Evolutionary conservation across 2,888 invertebrate species (phyloP).

Genomic region (Lasioglossum figueresi): DNA sequence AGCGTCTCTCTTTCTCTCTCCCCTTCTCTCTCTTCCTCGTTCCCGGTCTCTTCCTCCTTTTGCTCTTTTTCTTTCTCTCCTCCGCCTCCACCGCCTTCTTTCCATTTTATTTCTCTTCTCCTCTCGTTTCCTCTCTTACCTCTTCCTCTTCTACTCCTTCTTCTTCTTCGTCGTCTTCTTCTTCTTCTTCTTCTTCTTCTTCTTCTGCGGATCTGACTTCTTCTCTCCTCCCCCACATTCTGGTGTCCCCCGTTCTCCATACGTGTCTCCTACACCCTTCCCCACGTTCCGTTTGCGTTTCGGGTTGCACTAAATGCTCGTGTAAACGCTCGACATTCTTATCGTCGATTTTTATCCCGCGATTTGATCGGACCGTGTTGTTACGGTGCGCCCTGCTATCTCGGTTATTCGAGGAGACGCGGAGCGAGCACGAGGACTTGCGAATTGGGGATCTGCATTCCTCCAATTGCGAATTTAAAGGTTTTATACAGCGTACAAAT

Average conservation of each 20-base stretch:
- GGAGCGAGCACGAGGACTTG: not conserved
- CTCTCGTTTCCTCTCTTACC: not conserved
- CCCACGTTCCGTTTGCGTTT: conserved; percentile 34
- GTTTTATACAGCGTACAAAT: not conserved
- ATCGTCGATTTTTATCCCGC: conserved; percentile 25
- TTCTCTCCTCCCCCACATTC: conserved; percentile 62
- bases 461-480: not conserved
- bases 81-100: conserved; percentile 48
- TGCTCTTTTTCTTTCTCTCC: conserved; percentile 27
- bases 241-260: conserved; percentile 33
- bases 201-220: conserved; percentile 51
- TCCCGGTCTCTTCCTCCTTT: conserved; percentile 28
- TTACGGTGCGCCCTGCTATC: not conserved
- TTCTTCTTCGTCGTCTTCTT: conserved; percentile 51
- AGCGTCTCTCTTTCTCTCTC: conserved; percentile 71
- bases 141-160: conserved; percentile 48
- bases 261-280: conserved; percentile 47
- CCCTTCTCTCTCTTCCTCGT: conserved; percentile 29
- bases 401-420: not conserved
- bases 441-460: not conserved
- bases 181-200: conserved; percentile 51
- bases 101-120: conserved; percentile 33
- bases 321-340: conserved; percentile 55
- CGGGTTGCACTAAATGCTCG: conserved; percentile 46
- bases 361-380: not conserved